Conservation (phyloP, 2,888 invertebrate species). For the Hedya salicella region DNA sequence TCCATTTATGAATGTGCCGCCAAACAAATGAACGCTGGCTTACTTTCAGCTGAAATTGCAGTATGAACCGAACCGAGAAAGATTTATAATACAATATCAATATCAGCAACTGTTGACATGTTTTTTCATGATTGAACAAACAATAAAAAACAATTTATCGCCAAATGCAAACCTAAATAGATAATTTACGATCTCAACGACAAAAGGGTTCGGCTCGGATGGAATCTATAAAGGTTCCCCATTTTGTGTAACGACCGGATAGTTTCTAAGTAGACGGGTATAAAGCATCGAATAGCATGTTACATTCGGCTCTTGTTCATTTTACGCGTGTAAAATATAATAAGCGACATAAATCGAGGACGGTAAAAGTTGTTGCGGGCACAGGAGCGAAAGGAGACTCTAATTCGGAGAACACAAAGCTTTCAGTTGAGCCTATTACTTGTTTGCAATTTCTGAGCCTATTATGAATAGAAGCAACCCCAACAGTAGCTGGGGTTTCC, state of each 20-base stretch:
- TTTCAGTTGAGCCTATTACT: slow-evolving; percentile 52
- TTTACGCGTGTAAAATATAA: slow-evolving; percentile 81
- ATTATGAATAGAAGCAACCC: slow-evolving; percentile 77
- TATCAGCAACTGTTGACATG: slow-evolving; percentile 64
- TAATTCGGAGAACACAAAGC: slow-evolving; percentile 53
- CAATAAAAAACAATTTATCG: slow-evolving; percentile 77
- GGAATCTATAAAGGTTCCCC: slow-evolving; percentile 41
- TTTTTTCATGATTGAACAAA: slow-evolving; percentile 60
- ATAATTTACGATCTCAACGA: slow-evolving; percentile 76
- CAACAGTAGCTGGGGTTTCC: slow-evolving; percentile 62
- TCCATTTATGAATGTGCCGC: slow-evolving; percentile 33
- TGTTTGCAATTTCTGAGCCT: slow-evolving; percentile 65
- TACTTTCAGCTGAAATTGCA: slow-evolving; percentile 34
- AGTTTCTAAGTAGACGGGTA: slow-evolving; percentile 62
- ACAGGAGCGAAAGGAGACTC: slow-evolving; percentile 48
- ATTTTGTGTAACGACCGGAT: slow-evolving; percentile 51
- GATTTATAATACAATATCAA: slow-evolving; percentile 45
- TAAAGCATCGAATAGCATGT: slow-evolving; percentile 74
- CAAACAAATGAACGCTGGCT: slow-evolving; percentile 30
- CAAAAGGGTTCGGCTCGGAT: slow-evolving; percentile 63
- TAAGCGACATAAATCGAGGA: slow-evolving; percentile 79
- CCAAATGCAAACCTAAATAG: slow-evolving; percentile 74
- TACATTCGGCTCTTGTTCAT: slow-evolving; percentile 67
- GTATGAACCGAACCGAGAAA: slow-evolving; percentile 23
- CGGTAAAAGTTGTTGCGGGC: slow-evolving; percentile 50